These are phyloP conservation scores for Caenorhabditis sp. DNA, from an alignment of 2,888 invertebrate species.

Conservation along the genomic window DNA sequence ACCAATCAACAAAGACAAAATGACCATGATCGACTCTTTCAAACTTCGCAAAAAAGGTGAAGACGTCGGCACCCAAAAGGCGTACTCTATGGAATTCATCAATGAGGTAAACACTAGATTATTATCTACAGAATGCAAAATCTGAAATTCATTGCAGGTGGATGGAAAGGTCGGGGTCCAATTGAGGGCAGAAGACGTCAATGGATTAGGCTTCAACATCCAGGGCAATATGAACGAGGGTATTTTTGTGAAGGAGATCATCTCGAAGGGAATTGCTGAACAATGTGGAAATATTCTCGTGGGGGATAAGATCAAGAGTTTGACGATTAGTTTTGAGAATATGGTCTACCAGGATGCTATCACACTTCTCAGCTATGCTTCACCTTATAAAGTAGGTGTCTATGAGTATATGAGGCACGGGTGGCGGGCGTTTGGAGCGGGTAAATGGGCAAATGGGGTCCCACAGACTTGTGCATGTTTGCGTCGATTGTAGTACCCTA, in stretches of 20 bases:
- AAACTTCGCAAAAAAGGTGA: slow-evolving; percentile 49
- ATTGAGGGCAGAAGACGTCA: slow-evolving; percentile 48
- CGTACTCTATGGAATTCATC: slow-evolving; percentile 54
- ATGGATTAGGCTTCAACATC: slow-evolving; percentile 58
- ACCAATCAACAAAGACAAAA: slow-evolving; percentile 34
- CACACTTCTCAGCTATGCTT: slow-evolving; percentile 87
- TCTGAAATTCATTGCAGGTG: slow-evolving; percentile 13
- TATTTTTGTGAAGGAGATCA: slow-evolving; percentile 85
- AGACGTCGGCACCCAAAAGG: slow-evolving; percentile 56
- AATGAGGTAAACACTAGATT: slow-evolving; percentile 33
- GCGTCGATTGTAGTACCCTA: too few relatives aligned
- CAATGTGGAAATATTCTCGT: slow-evolving; percentile 84
- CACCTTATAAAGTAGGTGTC: slow-evolving; percentile 80
- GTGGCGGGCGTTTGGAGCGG: too few relatives aligned
- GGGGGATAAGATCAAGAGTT: slow-evolving; percentile 86
- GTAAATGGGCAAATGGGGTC: too few relatives aligned
- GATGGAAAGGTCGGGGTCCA: slow-evolving; percentile 54
- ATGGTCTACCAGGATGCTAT: slow-evolving; percentile 90
- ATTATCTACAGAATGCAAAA: too few relatives aligned
- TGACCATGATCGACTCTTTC: slow-evolving; percentile 61
- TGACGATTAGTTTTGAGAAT: slow-evolving; percentile 86
- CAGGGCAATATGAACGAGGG: slow-evolving; percentile 90
- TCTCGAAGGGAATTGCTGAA: slow-evolving; percentile 86
- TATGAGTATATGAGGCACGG: too few relatives aligned
- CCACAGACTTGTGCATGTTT: too few relatives aligned